Conservation (phyloP, 2,888 invertebrate genomes). For the Isotomurus palustris region DNA sequence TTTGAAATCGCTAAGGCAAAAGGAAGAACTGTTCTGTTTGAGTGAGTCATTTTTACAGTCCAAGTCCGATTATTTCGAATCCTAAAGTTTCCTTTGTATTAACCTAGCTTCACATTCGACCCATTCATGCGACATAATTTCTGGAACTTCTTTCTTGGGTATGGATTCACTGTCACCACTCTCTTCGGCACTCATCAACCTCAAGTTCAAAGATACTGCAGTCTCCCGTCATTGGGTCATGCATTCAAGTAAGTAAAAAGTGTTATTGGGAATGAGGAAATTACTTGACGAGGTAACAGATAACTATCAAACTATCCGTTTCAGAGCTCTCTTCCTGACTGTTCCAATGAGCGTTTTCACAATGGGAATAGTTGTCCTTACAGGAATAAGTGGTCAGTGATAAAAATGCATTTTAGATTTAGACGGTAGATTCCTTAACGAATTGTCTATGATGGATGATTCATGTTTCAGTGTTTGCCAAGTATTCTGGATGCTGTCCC, state of each 20-base stretch:
- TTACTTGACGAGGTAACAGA: too few relatives aligned
- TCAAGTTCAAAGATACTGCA: slow-evolving; percentile 41
- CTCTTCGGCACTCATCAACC: slow-evolving; percentile 40
- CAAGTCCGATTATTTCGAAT: too few relatives aligned
- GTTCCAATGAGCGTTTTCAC: slow-evolving; percentile 26
- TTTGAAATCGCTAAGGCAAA: slow-evolving; percentile 47
- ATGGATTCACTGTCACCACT: slow-evolving; percentile 28
- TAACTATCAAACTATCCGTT: neutral
- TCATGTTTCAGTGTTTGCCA: slow-evolving; percentile 7
- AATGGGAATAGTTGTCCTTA: slow-evolving; percentile 19
- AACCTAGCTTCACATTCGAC: slow-evolving; percentile 22
- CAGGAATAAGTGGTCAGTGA: slow-evolving; percentile 21
- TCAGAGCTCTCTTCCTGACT: slow-evolving; percentile 16
- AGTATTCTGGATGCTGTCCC: slow-evolving; percentile 40
- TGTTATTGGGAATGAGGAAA: too few relatives aligned
- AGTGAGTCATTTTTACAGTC: too few relatives aligned
- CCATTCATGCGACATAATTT: slow-evolving; percentile 35
- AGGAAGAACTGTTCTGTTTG: slow-evolving; percentile 47
- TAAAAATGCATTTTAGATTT: too few relatives aligned
- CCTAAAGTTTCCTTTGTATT: too few relatives aligned
- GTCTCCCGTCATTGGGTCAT: slow-evolving; percentile 24
- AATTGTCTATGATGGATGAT: neutral
- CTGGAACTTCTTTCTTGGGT: slow-evolving; percentile 32
- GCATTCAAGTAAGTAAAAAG: slow-evolving; percentile 35
- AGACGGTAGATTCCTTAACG: neutral